Evolutionary conservation across 2,113 vertebrate genomes (phyloP).

Genomic region (Tragulus kanchil): DNA sequence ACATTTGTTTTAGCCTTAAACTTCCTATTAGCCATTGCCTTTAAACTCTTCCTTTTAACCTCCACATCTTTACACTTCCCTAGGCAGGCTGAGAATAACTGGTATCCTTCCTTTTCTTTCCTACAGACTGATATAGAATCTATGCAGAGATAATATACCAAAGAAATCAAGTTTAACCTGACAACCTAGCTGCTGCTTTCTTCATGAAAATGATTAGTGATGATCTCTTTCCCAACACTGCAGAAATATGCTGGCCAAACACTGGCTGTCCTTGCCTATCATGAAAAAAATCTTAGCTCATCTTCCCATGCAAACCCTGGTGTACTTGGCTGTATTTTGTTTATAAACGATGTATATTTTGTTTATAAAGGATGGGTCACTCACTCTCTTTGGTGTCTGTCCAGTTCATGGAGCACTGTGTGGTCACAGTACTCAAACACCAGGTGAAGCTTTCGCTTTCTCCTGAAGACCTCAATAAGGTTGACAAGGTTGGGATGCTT

Average conservation of each 20-base stretch:
- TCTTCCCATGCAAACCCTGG: background rate
- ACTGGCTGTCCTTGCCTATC: background rate
- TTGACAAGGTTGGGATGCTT: constrained; percentile 97
- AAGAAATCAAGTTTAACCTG: background rate
- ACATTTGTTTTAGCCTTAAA: background rate
- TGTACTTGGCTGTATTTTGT: background rate
- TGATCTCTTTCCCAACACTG: background rate
- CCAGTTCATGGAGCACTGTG: constrained; percentile 96
- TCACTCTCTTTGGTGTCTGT: constrained; percentile 94
- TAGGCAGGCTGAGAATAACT: background rate
- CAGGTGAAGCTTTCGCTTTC: constrained; percentile 95
- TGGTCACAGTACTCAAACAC: constrained; percentile 98
- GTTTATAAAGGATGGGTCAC: constrained; percentile 16
- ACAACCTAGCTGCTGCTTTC: background rate
- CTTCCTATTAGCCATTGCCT: background rate
- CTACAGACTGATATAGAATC: background rate
- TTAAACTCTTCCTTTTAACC: background rate
- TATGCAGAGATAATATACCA: background rate
- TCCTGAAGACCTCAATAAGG: constrained; percentile 96
- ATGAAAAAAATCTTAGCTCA: background rate
- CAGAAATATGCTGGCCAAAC: background rate
- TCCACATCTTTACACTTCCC: background rate
- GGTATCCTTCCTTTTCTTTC: background rate
- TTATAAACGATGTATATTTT: background rate
- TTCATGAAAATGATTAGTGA: background rate